phyloP scores from a whole-genome alignment of 2,888 invertebrate genomes.

The Drymonia ruficornis region DNA sequence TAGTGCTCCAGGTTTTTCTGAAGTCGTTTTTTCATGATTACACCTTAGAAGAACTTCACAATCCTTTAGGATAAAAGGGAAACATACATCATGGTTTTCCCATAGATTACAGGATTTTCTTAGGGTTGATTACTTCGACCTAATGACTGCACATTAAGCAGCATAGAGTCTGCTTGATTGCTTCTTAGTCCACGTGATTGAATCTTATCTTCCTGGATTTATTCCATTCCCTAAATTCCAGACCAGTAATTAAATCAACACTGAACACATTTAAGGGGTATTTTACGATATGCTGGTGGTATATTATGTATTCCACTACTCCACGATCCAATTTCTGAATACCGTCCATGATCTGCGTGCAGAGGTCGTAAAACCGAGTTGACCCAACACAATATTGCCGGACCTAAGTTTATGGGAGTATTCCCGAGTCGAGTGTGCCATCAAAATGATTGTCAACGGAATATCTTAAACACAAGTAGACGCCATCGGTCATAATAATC shows the following conservation, averaged over 20 bases:
- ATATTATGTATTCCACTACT: slow-evolving; percentile 1
- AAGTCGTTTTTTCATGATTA: too few relatives aligned
- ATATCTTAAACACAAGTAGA: not conserved
- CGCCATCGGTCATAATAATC: not conserved
- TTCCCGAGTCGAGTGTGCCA: not conserved
- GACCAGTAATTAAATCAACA: not conserved
- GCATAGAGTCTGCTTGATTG: not conserved
- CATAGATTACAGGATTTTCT: not conserved
- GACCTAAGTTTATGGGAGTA: slow-evolving; percentile 2
- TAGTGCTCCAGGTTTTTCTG: too few relatives aligned
- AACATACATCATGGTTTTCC: not conserved
- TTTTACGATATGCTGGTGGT: not conserved
- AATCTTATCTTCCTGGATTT: not conserved
- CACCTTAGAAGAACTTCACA: not conserved
- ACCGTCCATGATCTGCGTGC: slow-evolving; percentile 2
- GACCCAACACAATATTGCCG: slow-evolving; percentile 8
- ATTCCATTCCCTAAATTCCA: too few relatives aligned
- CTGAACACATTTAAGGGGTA: not conserved
- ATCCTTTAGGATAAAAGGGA: not conserved
- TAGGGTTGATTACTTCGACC: not conserved
- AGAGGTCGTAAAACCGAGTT: slow-evolving; percentile 15
- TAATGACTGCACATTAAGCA: not conserved
- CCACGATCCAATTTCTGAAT: slow-evolving; percentile 1
- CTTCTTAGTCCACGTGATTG: not conserved
- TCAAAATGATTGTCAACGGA: slow-evolving; percentile 5